Conservation (phyloP, 2,888 invertebrate genomes). For the Tenodera sinensis region DNA sequence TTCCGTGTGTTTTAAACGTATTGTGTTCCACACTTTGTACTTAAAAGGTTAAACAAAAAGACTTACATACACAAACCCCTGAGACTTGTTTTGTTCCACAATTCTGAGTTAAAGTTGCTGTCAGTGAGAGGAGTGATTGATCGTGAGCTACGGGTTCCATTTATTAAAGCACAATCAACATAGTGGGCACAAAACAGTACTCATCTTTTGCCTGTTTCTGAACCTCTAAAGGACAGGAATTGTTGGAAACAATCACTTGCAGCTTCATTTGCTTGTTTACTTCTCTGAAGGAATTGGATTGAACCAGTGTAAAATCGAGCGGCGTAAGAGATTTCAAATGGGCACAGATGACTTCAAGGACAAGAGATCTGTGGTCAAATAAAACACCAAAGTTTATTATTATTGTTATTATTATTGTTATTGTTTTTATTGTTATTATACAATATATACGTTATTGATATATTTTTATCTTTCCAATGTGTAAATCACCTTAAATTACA, state of each 20-base stretch:
- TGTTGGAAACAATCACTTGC: constrained; percentile 58
- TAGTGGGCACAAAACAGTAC: constrained; percentile 62
- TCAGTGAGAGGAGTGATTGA: background rate
- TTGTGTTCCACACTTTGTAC: background rate
- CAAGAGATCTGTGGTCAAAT: too few relatives aligned
- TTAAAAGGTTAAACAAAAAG: background rate
- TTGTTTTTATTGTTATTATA: too few relatives aligned
- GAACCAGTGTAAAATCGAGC: too few relatives aligned
- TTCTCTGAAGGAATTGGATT: too few relatives aligned
- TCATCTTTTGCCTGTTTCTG: constrained; percentile 50
- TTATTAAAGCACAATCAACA: constrained; percentile 66
- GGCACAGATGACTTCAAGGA: too few relatives aligned
- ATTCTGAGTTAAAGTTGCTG: background rate
- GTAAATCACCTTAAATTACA: too few relatives aligned
- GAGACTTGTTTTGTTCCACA: background rate
- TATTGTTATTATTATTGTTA: too few relatives aligned
- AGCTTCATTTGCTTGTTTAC: constrained; percentile 8
- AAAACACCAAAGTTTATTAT: too few relatives aligned
- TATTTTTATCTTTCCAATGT: too few relatives aligned
- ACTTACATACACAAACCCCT: background rate
- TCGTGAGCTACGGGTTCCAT: constrained; percentile 43
- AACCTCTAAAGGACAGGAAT: constrained; percentile 57
- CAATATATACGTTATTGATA: too few relatives aligned
- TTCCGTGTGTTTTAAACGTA: background rate
- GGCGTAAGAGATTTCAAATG: too few relatives aligned